Conservation (phyloP, 92 coral and sea anemone genomes). For the Heteractis magnifica region DNA sequence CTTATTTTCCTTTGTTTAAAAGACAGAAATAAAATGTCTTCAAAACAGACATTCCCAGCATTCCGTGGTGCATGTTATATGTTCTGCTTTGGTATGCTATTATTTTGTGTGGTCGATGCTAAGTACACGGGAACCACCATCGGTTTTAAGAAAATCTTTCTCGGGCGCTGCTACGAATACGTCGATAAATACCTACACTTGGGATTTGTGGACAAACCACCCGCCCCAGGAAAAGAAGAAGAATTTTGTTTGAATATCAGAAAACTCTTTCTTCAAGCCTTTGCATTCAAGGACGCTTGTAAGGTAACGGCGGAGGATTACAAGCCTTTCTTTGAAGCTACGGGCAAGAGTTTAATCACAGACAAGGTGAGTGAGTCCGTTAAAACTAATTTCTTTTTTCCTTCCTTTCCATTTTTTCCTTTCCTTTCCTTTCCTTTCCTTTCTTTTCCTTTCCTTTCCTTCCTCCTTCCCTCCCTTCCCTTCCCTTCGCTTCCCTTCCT, state of each 20-base stretch:
- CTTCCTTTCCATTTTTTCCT: too few species aligned
- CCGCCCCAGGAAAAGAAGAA: background rate
- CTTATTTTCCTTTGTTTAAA: too few species aligned
- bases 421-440: background rate
- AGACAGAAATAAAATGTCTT: background rate
- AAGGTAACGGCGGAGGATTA: background rate
- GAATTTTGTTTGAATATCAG: background rate
- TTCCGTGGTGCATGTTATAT: background rate
- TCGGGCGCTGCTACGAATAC: background rate
- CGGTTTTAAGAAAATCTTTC: background rate
- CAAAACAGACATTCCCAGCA: background rate
- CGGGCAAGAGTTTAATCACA: background rate
- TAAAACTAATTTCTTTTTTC: too few species aligned
- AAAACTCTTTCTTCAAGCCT: background rate
- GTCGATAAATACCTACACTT: background rate
- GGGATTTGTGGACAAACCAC: background rate
- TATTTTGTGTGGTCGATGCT: background rate
- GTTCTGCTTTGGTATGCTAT: background rate
- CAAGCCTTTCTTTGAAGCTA: background rate
- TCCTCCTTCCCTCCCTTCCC: too few species aligned
- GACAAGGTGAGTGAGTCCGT: background rate
- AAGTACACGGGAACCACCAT: background rate
- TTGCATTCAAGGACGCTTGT: background rate
- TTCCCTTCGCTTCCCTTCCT: too few species aligned
- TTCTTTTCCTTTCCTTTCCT: too few species aligned